phyloP scores from a whole-genome alignment of 2,888 invertebrate species.

The Stegophylla sp. region DNA sequence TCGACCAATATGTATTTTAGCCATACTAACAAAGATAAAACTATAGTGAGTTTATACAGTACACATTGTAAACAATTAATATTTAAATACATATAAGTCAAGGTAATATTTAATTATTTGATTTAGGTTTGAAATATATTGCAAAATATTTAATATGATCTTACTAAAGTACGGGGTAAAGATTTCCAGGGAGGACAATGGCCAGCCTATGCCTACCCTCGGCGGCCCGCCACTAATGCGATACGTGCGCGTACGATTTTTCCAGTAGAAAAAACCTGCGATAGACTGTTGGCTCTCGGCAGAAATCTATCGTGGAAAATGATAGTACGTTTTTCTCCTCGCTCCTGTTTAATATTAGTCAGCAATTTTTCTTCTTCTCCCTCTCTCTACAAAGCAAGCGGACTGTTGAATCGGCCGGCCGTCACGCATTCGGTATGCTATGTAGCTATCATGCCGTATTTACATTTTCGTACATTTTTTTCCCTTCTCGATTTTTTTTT shows the following conservation, averaged over 20 bases:
- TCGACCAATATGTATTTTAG: too few species aligned
- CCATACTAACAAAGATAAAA: too few species aligned
- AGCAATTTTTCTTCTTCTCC: not conserved
- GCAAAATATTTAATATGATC: too few species aligned
- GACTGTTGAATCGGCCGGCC: not conserved
- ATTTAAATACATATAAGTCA: too few species aligned
- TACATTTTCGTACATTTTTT: constrained; percentile 45
- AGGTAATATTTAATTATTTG: too few species aligned
- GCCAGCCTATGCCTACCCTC: too few species aligned
- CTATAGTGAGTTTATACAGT: too few species aligned
- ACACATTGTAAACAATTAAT: too few species aligned
- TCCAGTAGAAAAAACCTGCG: not conserved
- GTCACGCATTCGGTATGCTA: constrained; percentile 40
- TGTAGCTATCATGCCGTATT: constrained; percentile 12
- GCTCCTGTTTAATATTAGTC: not conserved
- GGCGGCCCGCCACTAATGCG: too few species aligned
- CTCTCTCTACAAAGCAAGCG: not conserved
- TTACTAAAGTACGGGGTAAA: too few species aligned
- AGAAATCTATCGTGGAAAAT: not conserved
- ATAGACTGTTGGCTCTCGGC: not conserved
- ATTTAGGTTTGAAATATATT: too few species aligned
- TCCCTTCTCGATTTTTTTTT: constrained; percentile 18
- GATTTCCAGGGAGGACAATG: too few species aligned
- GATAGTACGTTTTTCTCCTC: not conserved
- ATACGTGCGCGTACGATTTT: not conserved